phyloP scores from a whole-genome alignment of 2,797 vertebrate species.

The Triplophysa yarkandensis region DNA sequence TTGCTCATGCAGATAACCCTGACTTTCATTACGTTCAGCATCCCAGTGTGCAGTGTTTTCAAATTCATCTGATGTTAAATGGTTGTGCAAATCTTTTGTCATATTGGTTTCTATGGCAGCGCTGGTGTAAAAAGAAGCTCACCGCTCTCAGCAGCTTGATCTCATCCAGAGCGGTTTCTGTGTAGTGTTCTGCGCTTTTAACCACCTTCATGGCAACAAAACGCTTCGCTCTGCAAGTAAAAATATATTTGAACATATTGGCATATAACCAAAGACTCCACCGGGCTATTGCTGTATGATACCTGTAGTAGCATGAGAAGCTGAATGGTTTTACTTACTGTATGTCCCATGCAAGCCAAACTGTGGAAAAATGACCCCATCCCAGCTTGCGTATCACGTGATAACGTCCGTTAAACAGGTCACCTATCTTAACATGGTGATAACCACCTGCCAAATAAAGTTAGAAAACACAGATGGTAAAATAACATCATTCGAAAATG shows the following conservation, averaged over 20 bases:
- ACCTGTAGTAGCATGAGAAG: not conserved
- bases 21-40: conserved; percentile 9
- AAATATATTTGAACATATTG: not conserved
- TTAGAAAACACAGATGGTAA: too few relatives aligned
- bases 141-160: conserved; percentile 94
- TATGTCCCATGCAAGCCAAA: conserved; percentile 98
- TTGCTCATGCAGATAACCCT: not conserved
- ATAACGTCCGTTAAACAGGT: conserved; percentile 91
- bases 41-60: not conserved
- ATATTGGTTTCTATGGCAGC: conserved; percentile 43
- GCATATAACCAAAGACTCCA: not conserved
- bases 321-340: conserved; percentile 79
- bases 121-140: conserved; percentile 64
- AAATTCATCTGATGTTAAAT: conserved; percentile 17
- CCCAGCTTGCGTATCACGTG: conserved; percentile 97
- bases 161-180: conserved; percentile 96
- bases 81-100: conserved; percentile 3
- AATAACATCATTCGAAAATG: too few relatives aligned
- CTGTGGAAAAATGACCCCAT: conserved; percentile 99
- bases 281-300: not conserved
- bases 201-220: conserved; percentile 99
- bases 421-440: conserved; percentile 95
- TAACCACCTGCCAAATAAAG: conserved; percentile 85
- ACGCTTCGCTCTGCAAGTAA: conserved; percentile 81
- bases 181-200: conserved; percentile 98